Evolutionary conservation across 2,797 vertebrate genomes (phyloP).

Genomic region (Trachurus trachurus): DNA sequence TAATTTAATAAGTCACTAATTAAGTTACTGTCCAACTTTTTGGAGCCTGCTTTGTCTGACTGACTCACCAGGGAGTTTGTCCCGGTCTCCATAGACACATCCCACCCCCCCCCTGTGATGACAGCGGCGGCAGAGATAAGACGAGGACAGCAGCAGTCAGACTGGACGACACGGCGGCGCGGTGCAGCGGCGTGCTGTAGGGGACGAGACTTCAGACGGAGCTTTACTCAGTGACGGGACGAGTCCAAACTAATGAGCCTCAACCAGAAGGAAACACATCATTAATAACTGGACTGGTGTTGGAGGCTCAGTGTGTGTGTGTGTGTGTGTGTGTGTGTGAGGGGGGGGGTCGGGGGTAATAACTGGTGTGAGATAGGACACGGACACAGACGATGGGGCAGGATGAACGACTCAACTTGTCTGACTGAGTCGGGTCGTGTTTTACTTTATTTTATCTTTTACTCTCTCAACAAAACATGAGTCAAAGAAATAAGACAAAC

Average conservation of each 20-base stretch:
- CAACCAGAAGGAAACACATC: conserved; percentile 68
- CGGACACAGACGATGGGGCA: conserved; percentile 20
- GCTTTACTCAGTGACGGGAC: conserved; percentile 42
- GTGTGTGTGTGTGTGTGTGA: too few relatives aligned
- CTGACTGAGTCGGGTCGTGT: conserved; percentile 6
- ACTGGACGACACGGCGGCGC: conserved; percentile 29
- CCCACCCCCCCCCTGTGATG: conserved; percentile 26
- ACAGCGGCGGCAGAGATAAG: conserved; percentile 67
- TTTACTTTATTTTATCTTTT: not conserved
- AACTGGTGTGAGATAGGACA: conserved; percentile 40
- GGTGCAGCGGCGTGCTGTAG: conserved; percentile 51
- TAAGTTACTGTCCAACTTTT: conserved; percentile 82
- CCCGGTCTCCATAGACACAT: conserved; percentile 44
- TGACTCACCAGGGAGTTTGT: conserved; percentile 70
- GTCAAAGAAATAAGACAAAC: not conserved
- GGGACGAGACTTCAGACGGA: conserved; percentile 58
- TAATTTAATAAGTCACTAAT: conserved; percentile 85
- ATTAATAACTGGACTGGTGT: conserved; percentile 64
- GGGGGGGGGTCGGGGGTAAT: conserved; percentile 19
- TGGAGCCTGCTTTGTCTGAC: conserved; percentile 69
- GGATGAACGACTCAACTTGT: conserved; percentile 22
- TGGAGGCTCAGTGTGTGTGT: conserved; percentile 49
- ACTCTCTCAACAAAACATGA: not conserved
- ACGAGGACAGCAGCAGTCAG: conserved; percentile 26
- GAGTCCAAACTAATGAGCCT: conserved; percentile 69